Percentiles rank a stretch among this genome's conserved stretches.
Evolutionary conservation across 1,140 invertebrate genomes (phyloP).

Genomic region (Calliphora vicina): DNA sequence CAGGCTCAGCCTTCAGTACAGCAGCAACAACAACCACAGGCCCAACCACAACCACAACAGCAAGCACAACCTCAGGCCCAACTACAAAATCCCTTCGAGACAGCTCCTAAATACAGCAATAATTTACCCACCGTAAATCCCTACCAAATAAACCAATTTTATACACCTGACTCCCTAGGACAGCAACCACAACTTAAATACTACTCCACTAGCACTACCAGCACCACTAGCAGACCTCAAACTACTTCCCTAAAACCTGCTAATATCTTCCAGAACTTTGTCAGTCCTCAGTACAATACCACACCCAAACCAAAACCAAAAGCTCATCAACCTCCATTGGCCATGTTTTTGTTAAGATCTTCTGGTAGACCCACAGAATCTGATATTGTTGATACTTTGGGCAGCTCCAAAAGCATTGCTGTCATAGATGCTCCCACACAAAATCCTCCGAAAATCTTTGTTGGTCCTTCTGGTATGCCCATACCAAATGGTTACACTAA

Average conservation of each 20-base stretch:
- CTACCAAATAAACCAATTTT: conserved; percentile 59
- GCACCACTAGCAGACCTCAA: conserved; percentile 49
- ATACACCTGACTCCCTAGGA: conserved; percentile 55
- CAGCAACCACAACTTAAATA: conserved; percentile 38
- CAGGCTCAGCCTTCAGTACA: conserved; percentile 46
- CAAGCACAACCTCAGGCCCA: conserved; percentile 27
- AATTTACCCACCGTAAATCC: conserved; percentile 51
- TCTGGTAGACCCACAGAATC: conserved; percentile 67
- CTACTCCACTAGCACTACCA: conserved; percentile 38
- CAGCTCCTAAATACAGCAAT: background rate
- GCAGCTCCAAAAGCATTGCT: conserved; percentile 75
- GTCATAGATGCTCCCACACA: conserved; percentile 76
- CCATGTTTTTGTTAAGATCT: conserved; percentile 75
- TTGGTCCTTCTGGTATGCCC: conserved; percentile 77
- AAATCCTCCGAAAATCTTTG: conserved; percentile 77
- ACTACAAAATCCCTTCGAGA: conserved; percentile 10
- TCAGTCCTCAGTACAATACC: conserved; percentile 45
- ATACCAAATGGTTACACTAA: conserved; percentile 77
- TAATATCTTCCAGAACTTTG: conserved; percentile 62
- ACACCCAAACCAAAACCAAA: conserved; percentile 67
- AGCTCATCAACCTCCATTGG: conserved; percentile 81
- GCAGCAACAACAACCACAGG: conserved; percentile 44
- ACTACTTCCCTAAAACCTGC: conserved; percentile 64
- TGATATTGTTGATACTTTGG: conserved; percentile 75
- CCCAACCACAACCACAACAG: conserved; percentile 62